Percentiles rank a stretch among this genome's conserved stretches.
Evolutionary conservation across 1,140 invertebrate genomes (phyloP).

Genomic region (Scaptomyza montana): DNA sequence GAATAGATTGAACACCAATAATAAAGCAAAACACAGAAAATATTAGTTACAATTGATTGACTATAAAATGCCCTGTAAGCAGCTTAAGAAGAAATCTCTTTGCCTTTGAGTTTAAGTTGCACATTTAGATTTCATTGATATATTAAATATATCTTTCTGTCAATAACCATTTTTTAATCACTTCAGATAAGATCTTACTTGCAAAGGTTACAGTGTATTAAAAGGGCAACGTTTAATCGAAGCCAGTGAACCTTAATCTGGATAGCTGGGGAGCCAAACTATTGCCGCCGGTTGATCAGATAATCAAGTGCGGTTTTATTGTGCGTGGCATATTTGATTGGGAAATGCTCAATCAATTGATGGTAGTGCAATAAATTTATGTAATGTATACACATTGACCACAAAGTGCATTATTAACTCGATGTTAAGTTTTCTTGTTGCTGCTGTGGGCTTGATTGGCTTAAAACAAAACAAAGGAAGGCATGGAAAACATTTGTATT

Average conservation of each 20-base stretch:
- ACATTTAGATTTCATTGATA: too few relatives aligned
- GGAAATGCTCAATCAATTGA: constrained; percentile 41
- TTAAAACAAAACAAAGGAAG: not conserved
- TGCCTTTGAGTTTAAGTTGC: too few relatives aligned
- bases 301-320: not conserved
- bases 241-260: constrained; percentile 19
- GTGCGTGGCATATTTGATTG: constrained; percentile 43
- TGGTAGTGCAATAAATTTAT: constrained; percentile 31
- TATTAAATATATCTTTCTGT: too few relatives aligned
- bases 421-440: not conserved
- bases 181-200: too few relatives aligned
- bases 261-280: constrained; percentile 1
- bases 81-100: not conserved
- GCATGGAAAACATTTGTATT: too few relatives aligned
- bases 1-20: constrained; percentile 21
- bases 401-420: constrained; percentile 1
- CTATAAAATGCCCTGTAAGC: not conserved
- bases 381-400: constrained; percentile 1
- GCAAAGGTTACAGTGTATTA: constrained; percentile 7
- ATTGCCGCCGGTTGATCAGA: not conserved
- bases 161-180: not conserved
- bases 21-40: constrained; percentile 18
- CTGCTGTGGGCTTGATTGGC: not conserved
- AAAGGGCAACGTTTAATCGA: constrained; percentile 1
- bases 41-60: not conserved